Evolutionary conservation across 2,888 invertebrate species (phyloP).

Genomic region (Drosophila merina): DNA sequence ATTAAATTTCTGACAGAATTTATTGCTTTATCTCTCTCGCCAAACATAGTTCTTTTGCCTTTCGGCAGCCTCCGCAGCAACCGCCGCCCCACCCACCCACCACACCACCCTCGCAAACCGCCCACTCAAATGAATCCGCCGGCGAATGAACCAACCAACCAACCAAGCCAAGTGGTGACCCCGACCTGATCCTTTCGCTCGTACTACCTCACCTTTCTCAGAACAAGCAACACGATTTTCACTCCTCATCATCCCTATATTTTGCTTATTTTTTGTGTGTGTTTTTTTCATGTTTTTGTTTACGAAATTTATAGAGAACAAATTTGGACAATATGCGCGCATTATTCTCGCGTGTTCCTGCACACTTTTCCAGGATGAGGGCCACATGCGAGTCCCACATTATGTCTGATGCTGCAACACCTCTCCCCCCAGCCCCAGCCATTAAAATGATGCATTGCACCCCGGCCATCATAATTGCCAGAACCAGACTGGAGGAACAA

Average conservation of each 20-base stretch:
- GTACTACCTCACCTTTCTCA: constrained; percentile 38
- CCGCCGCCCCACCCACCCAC: constrained; percentile 29
- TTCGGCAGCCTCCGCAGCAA: constrained; percentile 70
- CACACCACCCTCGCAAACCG: constrained; percentile 32
- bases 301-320: constrained; percentile 81
- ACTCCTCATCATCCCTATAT: constrained; percentile 27
- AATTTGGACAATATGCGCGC: constrained; percentile 80
- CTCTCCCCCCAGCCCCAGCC: constrained; percentile 7
- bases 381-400: constrained; percentile 43
- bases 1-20: constrained; percentile 85
- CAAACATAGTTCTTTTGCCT: constrained; percentile 83
- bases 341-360: constrained; percentile 71
- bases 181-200: constrained; percentile 37
- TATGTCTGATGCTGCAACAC: constrained; percentile 31
- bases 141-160: constrained; percentile 30
- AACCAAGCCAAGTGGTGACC: constrained; percentile 32
- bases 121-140: constrained; percentile 48
- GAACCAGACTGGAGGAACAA: neutral
- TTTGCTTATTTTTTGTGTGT: constrained; percentile 40
- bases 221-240: constrained; percentile 56
- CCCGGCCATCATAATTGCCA: constrained; percentile 20
- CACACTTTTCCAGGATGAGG: constrained; percentile 27
- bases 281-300: constrained; percentile 56
- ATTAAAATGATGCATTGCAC: constrained; percentile 44
- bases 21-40: constrained; percentile 85